Percentiles rank a stretch among this genome's conserved stretches.
Conservation (phyloP, 2,888 invertebrate genomes). For the Ametastegia equiseti region DNA sequence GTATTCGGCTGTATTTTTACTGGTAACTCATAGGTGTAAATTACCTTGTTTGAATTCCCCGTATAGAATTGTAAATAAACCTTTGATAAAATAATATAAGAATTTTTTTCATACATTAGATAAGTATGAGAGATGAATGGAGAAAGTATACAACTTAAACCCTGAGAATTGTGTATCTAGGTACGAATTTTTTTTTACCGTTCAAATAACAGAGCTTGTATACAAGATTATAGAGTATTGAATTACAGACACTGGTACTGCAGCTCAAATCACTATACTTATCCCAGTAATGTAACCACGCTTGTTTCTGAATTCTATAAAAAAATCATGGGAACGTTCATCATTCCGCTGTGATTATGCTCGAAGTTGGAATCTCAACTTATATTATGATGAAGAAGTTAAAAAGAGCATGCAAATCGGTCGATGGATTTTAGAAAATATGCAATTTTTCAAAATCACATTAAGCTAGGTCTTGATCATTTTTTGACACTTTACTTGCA, state of each 20-base stretch:
- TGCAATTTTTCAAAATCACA: too few relatives aligned
- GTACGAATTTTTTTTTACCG: background rate
- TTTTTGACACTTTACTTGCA: too few relatives aligned
- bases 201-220: background rate
- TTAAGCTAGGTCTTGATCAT: too few relatives aligned
- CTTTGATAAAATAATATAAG: too few relatives aligned
- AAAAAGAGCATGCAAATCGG: background rate
- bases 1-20: background rate
- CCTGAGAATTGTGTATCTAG: background rate
- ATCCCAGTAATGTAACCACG: background rate
- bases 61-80: background rate
- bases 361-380: background rate
- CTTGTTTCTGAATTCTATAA: background rate
- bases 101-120: too few relatives aligned
- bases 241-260: slow-evolving; percentile 6
- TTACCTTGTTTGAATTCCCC: background rate
- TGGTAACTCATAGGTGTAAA: background rate
- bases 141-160: background rate
- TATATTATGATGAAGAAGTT: background rate
- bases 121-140: background rate
- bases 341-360: background rate
- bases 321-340: background rate
- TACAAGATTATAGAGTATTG: slow-evolving; percentile 4
- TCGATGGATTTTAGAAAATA: too few relatives aligned
- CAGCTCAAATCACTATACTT: background rate